Evolutionary conservation across 2,888 invertebrate genomes (phyloP).

Genomic region (Diarsia dahlii): DNA sequence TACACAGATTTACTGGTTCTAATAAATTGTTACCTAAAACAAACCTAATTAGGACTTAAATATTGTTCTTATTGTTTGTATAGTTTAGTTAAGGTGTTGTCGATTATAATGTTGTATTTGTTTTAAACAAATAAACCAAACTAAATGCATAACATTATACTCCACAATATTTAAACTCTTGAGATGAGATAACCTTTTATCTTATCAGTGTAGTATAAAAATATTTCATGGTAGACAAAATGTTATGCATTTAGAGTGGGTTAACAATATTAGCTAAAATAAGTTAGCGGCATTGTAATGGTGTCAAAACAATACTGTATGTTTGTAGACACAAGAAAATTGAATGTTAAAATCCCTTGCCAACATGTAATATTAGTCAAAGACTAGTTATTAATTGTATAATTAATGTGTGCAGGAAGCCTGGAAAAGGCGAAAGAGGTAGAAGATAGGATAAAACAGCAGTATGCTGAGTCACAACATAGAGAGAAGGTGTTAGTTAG

Average conservation of each 20-base stretch:
- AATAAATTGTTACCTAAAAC: constrained; percentile 7
- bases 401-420: constrained; percentile 90
- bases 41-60: neutral
- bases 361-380: neutral
- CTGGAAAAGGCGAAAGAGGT: constrained; percentile 93
- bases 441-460: constrained; percentile 95
- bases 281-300: constrained; percentile 34
- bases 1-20: neutral
- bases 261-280: constrained; percentile 39
- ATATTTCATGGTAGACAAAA: constrained; percentile 41
- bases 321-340: constrained; percentile 12
- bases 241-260: constrained; percentile 46
- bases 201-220: constrained; percentile 49
- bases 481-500: constrained; percentile 98
- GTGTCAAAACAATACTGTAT: constrained; percentile 43
- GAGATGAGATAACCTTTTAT: constrained; percentile 49
- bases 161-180: constrained; percentile 31
- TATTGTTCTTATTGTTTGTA: constrained; percentile 41
- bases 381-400: constrained; percentile 49
- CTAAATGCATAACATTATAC: constrained; percentile 45
- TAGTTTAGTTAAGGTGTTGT: constrained; percentile 89
- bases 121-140: constrained; percentile 30
- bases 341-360: constrained; percentile 17
- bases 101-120: constrained; percentile 79
- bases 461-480: constrained; percentile 96